Percentiles rank a stretch among this genome's conserved stretches.
phyloP scores from a whole-genome alignment of 2,888 invertebrate genomes.

The Pecten maximus region DNA sequence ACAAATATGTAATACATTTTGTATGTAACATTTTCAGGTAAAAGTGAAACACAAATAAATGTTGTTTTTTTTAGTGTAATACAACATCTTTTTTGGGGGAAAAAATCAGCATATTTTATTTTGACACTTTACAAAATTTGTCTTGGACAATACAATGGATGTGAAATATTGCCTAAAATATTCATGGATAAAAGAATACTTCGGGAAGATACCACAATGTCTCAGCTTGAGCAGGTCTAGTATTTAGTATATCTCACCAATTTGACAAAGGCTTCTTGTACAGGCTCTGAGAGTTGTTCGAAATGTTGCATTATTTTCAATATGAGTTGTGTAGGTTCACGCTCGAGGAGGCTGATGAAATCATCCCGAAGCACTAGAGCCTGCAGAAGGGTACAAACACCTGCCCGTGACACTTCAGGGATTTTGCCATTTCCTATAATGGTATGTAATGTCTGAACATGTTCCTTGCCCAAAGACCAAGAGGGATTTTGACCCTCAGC shows the following conservation, averaged over 20 bases:
- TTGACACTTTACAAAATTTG: too few species aligned
- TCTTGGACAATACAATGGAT: too few species aligned
- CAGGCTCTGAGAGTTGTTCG: constrained; percentile 55
- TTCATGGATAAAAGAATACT: too few species aligned
- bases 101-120: too few species aligned
- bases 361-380: constrained; percentile 61
- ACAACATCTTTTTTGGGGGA: too few species aligned
- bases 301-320: constrained; percentile 62
- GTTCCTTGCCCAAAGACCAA: constrained; percentile 68
- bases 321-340: constrained; percentile 64
- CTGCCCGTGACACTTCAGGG: constrained; percentile 47
- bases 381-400: constrained; percentile 60
- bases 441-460: constrained; percentile 62
- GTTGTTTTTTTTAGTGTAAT: too few species aligned
- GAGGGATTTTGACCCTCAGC: constrained; percentile 49
- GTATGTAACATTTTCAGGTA: too few species aligned
- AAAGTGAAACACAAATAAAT: too few species aligned
- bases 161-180: too few species aligned
- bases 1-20: too few species aligned
- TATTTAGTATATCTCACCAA: constrained; percentile 57
- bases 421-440: constrained; percentile 60
- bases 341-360: constrained; percentile 60
- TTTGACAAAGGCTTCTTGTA: constrained; percentile 60
- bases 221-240: background rate
- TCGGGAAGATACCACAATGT: too few species aligned